phyloP scores from a whole-genome alignment of 2,113 vertebrate species.

The Takifugu flavidus region DNA sequence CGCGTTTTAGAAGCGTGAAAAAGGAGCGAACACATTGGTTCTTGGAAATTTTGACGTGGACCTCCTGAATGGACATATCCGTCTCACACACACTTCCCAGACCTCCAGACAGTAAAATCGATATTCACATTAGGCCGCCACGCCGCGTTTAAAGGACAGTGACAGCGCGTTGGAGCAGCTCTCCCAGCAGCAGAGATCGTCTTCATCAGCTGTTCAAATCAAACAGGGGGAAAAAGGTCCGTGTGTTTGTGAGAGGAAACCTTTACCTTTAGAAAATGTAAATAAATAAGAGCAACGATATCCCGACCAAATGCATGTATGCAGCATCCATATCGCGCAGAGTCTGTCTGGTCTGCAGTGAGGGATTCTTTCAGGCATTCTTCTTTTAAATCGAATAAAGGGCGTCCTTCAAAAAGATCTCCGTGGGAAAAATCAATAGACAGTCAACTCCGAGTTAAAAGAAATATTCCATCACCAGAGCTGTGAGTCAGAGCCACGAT shows the following conservation, averaged over 20 bases:
- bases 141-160: constrained; percentile 61
- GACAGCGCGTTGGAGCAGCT: constrained; percentile 42
- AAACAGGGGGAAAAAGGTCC: constrained; percentile 7
- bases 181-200: constrained; percentile 29
- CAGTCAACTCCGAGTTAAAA: too few relatives aligned
- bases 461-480: too few relatives aligned
- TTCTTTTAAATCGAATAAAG: background rate
- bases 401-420: too few relatives aligned
- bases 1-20: background rate
- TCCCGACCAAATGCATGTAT: constrained; percentile 26
- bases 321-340: constrained; percentile 50
- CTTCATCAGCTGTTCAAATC: constrained; percentile 7
- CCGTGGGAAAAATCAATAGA: too few relatives aligned
- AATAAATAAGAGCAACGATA: constrained; percentile 33
- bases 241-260: constrained; percentile 21
- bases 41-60: background rate
- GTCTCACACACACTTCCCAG: constrained; percentile 18
- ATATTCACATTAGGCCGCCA: constrained; percentile 65
- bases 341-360: constrained; percentile 26
- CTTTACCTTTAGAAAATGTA: constrained; percentile 22
- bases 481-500: too few relatives aligned
- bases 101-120: constrained; percentile 55
- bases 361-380: background rate
- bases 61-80: too few relatives aligned
- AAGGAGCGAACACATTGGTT: too few relatives aligned